Conservation (phyloP, 2,888 invertebrate species). For the Microplitis manilae region DNA sequence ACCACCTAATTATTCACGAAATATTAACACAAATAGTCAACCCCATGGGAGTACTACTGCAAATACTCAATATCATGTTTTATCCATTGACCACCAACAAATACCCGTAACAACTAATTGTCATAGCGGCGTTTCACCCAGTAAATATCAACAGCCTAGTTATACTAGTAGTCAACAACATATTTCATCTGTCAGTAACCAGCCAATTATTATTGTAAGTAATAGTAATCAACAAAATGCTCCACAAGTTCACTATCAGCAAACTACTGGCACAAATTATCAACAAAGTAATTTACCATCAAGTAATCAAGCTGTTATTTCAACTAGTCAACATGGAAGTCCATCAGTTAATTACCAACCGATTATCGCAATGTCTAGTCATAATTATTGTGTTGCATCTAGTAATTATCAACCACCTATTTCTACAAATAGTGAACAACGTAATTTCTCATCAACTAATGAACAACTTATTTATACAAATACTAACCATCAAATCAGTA, state of each 20-base stretch:
- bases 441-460: too few species aligned
- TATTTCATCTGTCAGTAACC: too few species aligned
- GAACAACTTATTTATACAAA: too few species aligned
- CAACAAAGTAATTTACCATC: background rate
- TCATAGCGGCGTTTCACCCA: background rate
- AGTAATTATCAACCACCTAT: background rate
- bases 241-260: background rate
- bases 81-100: too few species aligned
- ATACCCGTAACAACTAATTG: too few species aligned
- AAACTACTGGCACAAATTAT: background rate
- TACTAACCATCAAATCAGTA: background rate
- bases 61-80: too few species aligned
- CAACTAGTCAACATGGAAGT: too few species aligned
- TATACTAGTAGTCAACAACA: background rate
- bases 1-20: too few species aligned
- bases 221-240: background rate
- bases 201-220: too few species aligned
- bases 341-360: too few species aligned
- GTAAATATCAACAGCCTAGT: background rate
- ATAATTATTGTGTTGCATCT: background rate
- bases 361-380: background rate
- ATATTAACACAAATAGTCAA: too few species aligned
- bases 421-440: background rate
- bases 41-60: too few species aligned
- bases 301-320: background rate